Evolutionary conservation across 2,797 vertebrate genomes (phyloP), one percentile per base, ranked within the genome.

Genomic region (Ambastaia sidthimunki): DNA sequence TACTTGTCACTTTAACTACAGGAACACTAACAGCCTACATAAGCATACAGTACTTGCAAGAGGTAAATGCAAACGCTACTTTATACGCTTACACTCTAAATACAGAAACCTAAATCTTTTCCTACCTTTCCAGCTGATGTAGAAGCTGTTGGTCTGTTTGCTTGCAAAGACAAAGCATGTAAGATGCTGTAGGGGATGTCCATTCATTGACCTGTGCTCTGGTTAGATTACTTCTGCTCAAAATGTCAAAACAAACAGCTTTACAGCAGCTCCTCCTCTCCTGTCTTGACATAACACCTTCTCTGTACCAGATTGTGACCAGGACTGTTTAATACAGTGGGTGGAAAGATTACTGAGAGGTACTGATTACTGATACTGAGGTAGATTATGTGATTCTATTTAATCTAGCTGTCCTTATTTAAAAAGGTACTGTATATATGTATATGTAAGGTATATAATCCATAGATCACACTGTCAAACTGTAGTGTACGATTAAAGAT

Each of bases 181-280:
- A 60, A 21, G 63, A 66, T 23, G 52, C 74, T 37, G n/a, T 13
- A 41, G 62, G n/a, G 23, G 16, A 25, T 79, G 74, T 83, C 72
- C 81, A 77, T 47, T 81, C 65, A 69, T 65, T 71, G 69, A 37
- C 55, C 69, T 69, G 44, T 28, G 21, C 13, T 72, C 52, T 48
- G 67, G 78, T 83, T 80, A 23, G 37, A 74, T 80, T 80, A 75
- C 47, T 77, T 82, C 60, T 68, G 60, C 80, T 81, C 41, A 55
- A 73, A 67, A 79, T 76, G 67, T 81, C 76, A 83, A 83, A 71
- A 66, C 76, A 83, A 80, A 85, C 63, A 77, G 48, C 72, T 67
- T 73, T 50, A 57, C 54, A 65, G 31, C 70, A 57, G 68, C 81
- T 78, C 80, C 70, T 68, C 80, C 81, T 71, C 50, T 70, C 28